Conservation (phyloP, 2,888 invertebrate genomes). For the Hypena proboscidalis region DNA sequence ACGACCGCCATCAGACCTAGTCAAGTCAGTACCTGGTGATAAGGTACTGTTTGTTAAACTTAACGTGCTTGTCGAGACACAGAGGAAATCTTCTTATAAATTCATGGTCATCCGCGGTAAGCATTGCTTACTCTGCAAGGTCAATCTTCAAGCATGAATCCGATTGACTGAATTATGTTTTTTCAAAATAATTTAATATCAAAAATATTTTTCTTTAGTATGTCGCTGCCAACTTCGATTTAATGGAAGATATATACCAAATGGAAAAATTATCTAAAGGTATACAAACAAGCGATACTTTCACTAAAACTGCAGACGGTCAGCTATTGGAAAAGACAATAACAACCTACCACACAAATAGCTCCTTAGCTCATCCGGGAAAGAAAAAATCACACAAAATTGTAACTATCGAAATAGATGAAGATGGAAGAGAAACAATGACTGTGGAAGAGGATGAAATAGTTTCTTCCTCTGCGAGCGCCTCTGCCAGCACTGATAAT, state of each 20-base stretch:
- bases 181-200: no score
- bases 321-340: constrained; percentile 39
- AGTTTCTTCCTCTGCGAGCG: no score
- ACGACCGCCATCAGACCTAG: no score
- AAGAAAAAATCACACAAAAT: constrained; percentile 40
- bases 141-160: no score
- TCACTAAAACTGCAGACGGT: constrained; percentile 48
- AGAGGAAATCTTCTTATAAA: neutral
- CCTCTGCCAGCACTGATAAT: no score
- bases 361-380: no score
- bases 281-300: no score
- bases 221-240: constrained; percentile 47
- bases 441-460: constrained; percentile 54
- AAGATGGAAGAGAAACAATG: constrained; percentile 53
- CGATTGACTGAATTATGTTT: no score
- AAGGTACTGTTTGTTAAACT: no score
- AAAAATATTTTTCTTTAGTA: constrained; percentile 28
- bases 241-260: no score
- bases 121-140: neutral
- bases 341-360: neutral
- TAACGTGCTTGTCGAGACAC: neutral
- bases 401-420: constrained; percentile 51
- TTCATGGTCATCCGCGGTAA: neutral
- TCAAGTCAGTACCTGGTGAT: no score
- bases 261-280: no score